Evolutionary conservation across 2,797 vertebrate genomes (phyloP).

Genomic region (Vultur gryphus): DNA sequence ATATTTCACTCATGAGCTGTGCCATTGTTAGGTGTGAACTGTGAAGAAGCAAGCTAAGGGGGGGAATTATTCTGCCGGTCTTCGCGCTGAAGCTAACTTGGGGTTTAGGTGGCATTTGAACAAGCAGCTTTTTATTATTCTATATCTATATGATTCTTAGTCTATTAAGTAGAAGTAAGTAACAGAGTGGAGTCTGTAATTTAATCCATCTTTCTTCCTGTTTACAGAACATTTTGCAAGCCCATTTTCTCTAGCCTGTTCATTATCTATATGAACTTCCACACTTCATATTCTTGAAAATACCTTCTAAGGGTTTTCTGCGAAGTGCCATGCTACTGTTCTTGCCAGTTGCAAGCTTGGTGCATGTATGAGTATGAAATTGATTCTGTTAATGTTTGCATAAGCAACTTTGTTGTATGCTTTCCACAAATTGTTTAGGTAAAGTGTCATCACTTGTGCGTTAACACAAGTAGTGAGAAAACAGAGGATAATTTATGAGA

Average conservation of each 20-base stretch:
- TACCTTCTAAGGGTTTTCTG: neutral
- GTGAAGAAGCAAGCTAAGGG: neutral
- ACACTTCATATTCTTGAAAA: neutral
- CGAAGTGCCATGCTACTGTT: neutral
- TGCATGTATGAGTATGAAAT: neutral
- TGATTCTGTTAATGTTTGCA: neutral
- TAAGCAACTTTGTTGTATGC: neutral
- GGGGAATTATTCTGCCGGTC: neutral
- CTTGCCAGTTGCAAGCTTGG: neutral
- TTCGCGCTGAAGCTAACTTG: neutral
- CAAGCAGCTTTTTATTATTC: neutral
- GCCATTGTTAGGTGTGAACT: neutral
- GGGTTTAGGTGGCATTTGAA: neutral
- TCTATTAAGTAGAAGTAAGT: neutral
- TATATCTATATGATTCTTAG: fast-evolving
- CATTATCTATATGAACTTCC: neutral
- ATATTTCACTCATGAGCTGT: neutral
- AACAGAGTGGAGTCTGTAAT: neutral
- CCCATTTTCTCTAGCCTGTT: neutral
- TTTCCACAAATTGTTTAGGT: neutral
- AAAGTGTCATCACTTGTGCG: neutral
- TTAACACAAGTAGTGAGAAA: neutral
- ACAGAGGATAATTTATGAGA: neutral
- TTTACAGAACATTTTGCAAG: neutral
- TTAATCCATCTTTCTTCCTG: neutral